Percentiles rank a stretch among this genome's conserved stretches.
phyloP scores from a whole-genome alignment of 2,113 vertebrate species.

The Silurus asotus region DNA sequence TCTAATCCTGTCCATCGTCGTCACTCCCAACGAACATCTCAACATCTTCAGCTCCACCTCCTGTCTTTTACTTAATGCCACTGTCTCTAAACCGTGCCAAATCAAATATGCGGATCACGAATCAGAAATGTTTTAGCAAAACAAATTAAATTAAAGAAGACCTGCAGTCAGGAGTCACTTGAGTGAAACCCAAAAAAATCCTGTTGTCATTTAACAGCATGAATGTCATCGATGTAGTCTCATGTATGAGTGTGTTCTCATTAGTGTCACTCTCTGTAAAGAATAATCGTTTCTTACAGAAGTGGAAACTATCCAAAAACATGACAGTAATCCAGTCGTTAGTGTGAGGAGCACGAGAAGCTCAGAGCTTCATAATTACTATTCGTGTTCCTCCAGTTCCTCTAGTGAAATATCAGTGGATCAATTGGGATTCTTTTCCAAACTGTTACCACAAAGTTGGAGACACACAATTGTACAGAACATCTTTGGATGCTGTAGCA shows the following conservation, averaged over 20 bases:
- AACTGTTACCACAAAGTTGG: no score
- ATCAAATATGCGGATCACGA: no score
- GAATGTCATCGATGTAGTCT: background rate
- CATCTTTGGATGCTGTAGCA: no score
- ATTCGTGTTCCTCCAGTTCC: background rate
- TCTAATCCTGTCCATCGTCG: no score
- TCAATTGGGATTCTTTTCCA: background rate
- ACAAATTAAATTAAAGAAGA: background rate
- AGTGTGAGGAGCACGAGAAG: background rate
- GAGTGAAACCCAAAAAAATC: background rate
- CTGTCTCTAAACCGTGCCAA: no score
- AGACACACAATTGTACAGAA: no score
- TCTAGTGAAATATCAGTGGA: no score
- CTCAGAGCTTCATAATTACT: background rate
- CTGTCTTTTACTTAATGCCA: no score
- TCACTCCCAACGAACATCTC: no score
- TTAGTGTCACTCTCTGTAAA: background rate
- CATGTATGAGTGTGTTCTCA: background rate
- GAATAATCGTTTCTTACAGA: background rate
- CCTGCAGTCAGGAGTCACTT: background rate
- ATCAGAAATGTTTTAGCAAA: no score
- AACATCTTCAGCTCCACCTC: no score
- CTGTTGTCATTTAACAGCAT: background rate
- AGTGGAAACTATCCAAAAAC: background rate
- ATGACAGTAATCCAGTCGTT: background rate